phyloP scores from a whole-genome alignment of 2,797 vertebrate genomes.

The Lycodopsis pacificus region DNA sequence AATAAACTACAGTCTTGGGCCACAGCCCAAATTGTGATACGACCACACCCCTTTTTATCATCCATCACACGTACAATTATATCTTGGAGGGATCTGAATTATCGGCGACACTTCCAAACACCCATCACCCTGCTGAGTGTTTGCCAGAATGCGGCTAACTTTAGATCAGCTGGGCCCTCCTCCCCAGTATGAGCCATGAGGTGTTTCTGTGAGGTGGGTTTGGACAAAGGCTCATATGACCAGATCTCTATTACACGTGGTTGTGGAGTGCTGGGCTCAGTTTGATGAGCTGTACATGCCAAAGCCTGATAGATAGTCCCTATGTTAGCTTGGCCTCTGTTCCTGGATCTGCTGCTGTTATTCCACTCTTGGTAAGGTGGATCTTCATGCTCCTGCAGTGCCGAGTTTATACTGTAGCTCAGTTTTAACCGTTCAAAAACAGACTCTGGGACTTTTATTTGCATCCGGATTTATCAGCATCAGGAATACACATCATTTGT shows the following conservation, averaged over 20 bases:
- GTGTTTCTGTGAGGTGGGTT: slow-evolving; percentile 47
- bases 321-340: slow-evolving; percentile 51
- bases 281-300: slow-evolving; percentile 49
- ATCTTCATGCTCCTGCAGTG: slow-evolving; percentile 13
- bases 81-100: slow-evolving; percentile 6
- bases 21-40: slow-evolving; percentile 33
- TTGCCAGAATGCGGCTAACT: slow-evolving; percentile 20
- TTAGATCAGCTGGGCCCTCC: slow-evolving; percentile 14
- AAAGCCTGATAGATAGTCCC: slow-evolving; percentile 64
- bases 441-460: neutral
- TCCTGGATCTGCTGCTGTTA: slow-evolving; percentile 48
- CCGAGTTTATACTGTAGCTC: slow-evolving; percentile 9
- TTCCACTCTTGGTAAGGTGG: slow-evolving; percentile 52
- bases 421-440: neutral
- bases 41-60: slow-evolving; percentile 43
- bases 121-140: neutral
- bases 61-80: slow-evolving; percentile 12
- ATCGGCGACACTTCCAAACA: slow-evolving; percentile 5
- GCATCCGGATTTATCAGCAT: neutral
- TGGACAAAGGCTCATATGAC: slow-evolving; percentile 49
- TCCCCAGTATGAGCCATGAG: slow-evolving; percentile 12
- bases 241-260: slow-evolving; percentile 63
- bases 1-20: slow-evolving; percentile 38
- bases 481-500: neutral
- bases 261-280: slow-evolving; percentile 49